Base-by-base conservation (phyloP, 2,888 invertebrate genomes). In the Lycophotia porphyrea region DNA sequence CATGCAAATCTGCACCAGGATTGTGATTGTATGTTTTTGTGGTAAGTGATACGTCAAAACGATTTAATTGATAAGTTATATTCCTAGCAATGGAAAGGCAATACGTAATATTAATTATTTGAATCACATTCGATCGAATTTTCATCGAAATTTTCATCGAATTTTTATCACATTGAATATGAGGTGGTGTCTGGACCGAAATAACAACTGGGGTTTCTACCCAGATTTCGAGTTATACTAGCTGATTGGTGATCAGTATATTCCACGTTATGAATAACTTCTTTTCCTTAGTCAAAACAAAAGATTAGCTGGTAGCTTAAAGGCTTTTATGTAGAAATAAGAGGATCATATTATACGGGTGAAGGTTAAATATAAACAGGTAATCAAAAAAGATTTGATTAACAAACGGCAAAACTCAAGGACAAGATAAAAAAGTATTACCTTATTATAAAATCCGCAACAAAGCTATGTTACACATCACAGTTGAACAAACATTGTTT, bases 1-100 rank as follows among this genome's bases (percentile, higher is more conserved):
- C 8, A 77, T 91, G 9, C 94, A 95, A 87, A 89, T 94, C n/a
- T 65, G 91, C 7, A 84, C 89, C 5, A 91, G 96, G 78, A 91
- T 90, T 44, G 81, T 90, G 0, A 89, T 94, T 34, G 96, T 96
- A 5, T 93, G 93, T 67, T 91, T 95, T 80, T 96, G 96, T 85
- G 96, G 96, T 96, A 91, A 93, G 94, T 84, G 2, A 13, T 13
- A 42, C 1, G 21, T 11, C 39, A 24, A 55, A 47, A 8, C 24
- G 3, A 1, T 76, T 44, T 15, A 7, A 13, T 61, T 74, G 9
- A 61, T 8, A 18, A n/a, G 31, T 13, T 36, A 27, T 2, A 13
- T 36, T 61, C n/a, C 7, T n/a, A n/a, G 24, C 13, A 61, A 61
- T 13, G 7, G n/a, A n/a, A 36, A 61, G 11, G n/a, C n/a, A n/a